These are phyloP conservation scores for Phyllotis vaccarum DNA, from an alignment of 2,797 vertebrate genomes.

Conservation along the genomic window DNA sequence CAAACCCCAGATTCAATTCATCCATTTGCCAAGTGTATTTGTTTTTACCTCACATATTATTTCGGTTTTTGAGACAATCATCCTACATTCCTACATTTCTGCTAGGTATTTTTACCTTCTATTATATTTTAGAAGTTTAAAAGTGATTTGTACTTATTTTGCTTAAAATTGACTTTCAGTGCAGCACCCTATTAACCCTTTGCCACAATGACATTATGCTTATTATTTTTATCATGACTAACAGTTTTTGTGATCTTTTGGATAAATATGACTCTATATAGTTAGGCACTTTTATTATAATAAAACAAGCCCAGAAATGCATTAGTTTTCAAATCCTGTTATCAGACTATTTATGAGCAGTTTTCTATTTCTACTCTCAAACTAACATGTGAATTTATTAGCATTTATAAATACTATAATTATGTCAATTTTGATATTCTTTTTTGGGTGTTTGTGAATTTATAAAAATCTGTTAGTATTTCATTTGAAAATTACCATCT, in stretches of 20 bases:
- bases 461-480: conserved; percentile 35
- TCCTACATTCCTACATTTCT: neutral
- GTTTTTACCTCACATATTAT: neutral
- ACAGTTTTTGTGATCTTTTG: neutral
- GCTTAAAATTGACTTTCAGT: neutral
- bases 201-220: conserved; percentile 17
- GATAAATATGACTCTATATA: neutral
- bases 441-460: neutral
- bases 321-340: neutral
- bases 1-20: neutral
- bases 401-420: conserved; percentile 48
- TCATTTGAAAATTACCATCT: conserved; percentile 45
- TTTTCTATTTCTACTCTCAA: conserved; percentile 39
- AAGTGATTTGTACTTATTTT: neutral
- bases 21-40: neutral
- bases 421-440: neutral
- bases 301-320: neutral
- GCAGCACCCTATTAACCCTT: neutral
- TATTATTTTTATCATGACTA: neutral
- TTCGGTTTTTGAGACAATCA: too few relatives aligned
- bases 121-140: neutral
- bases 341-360: neutral
- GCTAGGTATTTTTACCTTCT: neutral
- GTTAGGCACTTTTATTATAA: neutral
- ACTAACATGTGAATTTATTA: conserved; percentile 8